Evolutionary conservation across 2,113 vertebrate genomes (phyloP).

Genomic region (Empidonax alnorum): DNA sequence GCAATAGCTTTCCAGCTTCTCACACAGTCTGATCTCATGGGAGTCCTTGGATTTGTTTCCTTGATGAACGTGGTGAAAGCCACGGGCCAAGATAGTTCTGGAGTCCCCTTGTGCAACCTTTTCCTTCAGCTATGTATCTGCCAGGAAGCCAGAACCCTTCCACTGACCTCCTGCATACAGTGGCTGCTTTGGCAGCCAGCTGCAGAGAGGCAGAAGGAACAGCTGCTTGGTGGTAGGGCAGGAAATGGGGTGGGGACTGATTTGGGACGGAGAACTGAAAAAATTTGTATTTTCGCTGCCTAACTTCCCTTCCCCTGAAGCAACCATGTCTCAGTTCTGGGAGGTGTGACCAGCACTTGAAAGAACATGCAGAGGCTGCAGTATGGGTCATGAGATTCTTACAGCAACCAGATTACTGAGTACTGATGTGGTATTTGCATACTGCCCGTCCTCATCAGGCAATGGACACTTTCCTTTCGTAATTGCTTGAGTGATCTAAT

Average conservation of each 20-base stretch:
- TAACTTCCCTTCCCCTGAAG: background rate
- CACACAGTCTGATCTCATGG: background rate
- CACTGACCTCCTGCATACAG: background rate
- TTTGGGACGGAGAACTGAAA: background rate
- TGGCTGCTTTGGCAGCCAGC: background rate
- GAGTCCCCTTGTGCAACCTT: background rate
- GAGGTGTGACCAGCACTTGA: background rate
- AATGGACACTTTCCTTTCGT: background rate
- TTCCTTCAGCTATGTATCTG: background rate
- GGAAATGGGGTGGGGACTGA: background rate
- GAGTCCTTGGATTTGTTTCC: background rate
- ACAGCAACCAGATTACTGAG: background rate
- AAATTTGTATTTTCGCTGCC: background rate
- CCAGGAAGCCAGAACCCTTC: background rate
- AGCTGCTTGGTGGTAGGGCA: background rate
- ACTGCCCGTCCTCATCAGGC: background rate
- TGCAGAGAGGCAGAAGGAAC: background rate
- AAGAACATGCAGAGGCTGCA: background rate
- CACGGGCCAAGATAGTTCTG: background rate
- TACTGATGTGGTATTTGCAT: background rate
- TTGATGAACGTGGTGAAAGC: background rate
- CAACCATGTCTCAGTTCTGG: background rate
- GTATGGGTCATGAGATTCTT: background rate
- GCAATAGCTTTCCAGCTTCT: background rate
- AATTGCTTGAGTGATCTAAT: background rate